phyloP scores from a whole-genome alignment of 2,797 vertebrate genomes.

The Molossus molossus region DNA sequence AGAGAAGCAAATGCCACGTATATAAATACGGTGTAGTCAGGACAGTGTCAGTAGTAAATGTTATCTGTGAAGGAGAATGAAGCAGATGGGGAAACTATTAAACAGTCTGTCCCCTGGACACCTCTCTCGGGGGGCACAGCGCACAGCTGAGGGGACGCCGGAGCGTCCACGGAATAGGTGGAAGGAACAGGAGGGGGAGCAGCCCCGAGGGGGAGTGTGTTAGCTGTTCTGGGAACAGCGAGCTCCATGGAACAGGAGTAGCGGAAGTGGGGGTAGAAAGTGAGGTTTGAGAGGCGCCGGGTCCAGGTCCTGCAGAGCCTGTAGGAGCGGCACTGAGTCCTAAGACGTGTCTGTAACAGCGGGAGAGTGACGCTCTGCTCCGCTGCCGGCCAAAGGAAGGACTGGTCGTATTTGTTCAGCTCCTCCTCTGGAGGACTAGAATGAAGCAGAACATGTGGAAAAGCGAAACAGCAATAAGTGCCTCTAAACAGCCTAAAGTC shows the following conservation, averaged over 20 bases:
- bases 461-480: not conserved
- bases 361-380: not conserved
- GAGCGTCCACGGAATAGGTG: fast-evolving
- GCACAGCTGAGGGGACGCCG: not conserved
- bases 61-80: not conserved
- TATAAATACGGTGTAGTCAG: not conserved
- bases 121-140: not conserved
- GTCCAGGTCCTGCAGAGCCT: not conserved
- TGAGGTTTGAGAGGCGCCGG: not conserved
- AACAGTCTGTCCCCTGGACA: not conserved
- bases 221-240: not conserved
- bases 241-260: not conserved
- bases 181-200: not conserved
- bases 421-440: not conserved
- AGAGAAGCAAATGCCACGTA: not conserved
- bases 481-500: not conserved
- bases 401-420: not conserved
- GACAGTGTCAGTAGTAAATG: not conserved
- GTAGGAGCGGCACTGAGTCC: not conserved
- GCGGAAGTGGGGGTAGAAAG: not conserved
- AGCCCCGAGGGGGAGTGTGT: too few species aligned
- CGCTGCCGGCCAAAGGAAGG: not conserved
- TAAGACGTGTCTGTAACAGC: not conserved
- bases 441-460: not conserved
- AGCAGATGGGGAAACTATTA: not conserved